A percentile compares a stretch with the other conserved stretches of the same genome.
phyloP scores from a whole-genome alignment of 2,888 invertebrate species.

The Hypena proboscidalis region DNA sequence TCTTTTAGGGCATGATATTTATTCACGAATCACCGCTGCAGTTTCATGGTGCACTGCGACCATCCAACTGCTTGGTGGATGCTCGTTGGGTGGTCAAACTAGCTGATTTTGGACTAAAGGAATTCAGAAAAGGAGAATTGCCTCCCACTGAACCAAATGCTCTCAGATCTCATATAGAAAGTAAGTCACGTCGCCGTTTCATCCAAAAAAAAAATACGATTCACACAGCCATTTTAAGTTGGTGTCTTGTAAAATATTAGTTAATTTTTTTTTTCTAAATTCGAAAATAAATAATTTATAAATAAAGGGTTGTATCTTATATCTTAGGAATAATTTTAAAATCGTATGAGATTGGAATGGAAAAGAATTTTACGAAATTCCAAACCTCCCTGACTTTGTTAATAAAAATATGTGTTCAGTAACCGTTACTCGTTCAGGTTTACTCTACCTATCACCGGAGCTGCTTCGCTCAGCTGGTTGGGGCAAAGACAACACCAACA shows the following conservation, averaged over 20 bases:
- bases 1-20: conserved; percentile 93
- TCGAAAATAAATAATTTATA: too few species aligned
- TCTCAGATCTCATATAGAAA: conserved; percentile 88
- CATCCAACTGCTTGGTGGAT: conserved; percentile 97
- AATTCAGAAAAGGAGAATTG: conserved; percentile 92
- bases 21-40: conserved; percentile 94
- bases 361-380: too few species aligned
- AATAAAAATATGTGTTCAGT: too few species aligned
- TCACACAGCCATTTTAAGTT: too few species aligned
- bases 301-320: too few species aligned
- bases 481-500: conserved; percentile 62
- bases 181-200: conserved; percentile 75
- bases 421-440: conserved; percentile 81
- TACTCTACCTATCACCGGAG: conserved; percentile 93
- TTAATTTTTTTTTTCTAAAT: not conserved
- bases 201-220: not conserved
- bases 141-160: conserved; percentile 86
- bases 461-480: conserved; percentile 85
- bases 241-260: not conserved
- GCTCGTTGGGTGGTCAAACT: conserved; percentile 98
- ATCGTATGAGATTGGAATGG: too few species aligned
- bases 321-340: too few species aligned
- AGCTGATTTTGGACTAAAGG: conserved; percentile 95
- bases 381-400: too few species aligned
- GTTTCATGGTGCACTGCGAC: conserved; percentile 94